Percentiles rank a stretch among this genome's conserved stretches.
phyloP scores from a whole-genome alignment of 2,888 invertebrate species.

The Spisula subtruncata region DNA sequence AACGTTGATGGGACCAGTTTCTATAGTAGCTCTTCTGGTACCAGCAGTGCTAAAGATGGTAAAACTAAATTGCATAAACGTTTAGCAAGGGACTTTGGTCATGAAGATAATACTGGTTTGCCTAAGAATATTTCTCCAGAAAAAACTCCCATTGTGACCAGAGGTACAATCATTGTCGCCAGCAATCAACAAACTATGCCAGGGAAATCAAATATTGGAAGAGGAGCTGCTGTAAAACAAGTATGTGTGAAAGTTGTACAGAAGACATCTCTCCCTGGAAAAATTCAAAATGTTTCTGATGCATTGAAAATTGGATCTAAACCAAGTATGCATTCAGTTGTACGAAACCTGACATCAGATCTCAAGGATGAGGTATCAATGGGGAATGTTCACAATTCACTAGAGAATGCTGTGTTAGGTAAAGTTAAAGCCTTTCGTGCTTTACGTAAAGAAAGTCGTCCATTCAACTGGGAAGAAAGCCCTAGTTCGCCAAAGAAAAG shows the following conservation, averaged over 20 bases:
- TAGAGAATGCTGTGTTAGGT: background rate
- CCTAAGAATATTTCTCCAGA: background rate
- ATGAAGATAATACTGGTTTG: background rate
- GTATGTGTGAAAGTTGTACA: background rate
- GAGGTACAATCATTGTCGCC: background rate
- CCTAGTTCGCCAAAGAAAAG: slow-evolving; percentile 41
- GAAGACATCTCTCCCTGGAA: background rate
- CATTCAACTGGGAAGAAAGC: slow-evolving; percentile 59
- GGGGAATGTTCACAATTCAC: slow-evolving; percentile 16
- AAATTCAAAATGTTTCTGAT: background rate
- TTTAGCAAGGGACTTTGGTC: slow-evolving; percentile 40
- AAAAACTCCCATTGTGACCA: background rate
- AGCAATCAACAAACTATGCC: background rate
- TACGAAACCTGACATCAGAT: background rate
- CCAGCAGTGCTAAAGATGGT: slow-evolving; percentile 19
- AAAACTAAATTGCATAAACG: slow-evolving; percentile 25
- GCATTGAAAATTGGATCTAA: background rate
- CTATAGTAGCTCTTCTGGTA: slow-evolving; percentile 46
- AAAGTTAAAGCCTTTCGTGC: slow-evolving; percentile 52
- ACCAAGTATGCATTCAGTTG: background rate
- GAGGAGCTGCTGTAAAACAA: background rate
- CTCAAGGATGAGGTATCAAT: background rate
- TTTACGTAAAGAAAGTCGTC: slow-evolving; percentile 47
- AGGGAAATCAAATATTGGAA: background rate
- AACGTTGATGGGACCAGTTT: slow-evolving; percentile 54